Conservation (phyloP, 2,113 vertebrate species). For the Chlorodrepanis virens region DNA sequence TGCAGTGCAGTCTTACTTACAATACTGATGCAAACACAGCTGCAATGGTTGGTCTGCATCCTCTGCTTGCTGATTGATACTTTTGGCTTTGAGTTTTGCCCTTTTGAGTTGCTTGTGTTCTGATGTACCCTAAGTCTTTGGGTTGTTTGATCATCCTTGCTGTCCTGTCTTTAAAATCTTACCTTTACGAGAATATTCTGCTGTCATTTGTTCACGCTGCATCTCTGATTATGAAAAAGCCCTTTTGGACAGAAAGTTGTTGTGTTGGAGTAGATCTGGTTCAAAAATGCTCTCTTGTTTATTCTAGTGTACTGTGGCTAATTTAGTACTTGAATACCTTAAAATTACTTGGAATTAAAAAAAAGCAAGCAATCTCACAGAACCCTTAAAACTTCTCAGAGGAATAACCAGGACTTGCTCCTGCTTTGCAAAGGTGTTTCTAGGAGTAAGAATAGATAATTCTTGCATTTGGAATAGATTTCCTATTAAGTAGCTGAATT, state of each 20-base stretch:
- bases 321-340: background rate
- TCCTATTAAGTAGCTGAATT: background rate
- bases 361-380: background rate
- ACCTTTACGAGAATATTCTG: background rate
- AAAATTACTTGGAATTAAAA: background rate
- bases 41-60: background rate
- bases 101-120: background rate
- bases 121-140: background rate
- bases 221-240: background rate
- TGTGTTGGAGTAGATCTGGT: background rate
- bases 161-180: background rate
- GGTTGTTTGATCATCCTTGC: background rate
- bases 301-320: background rate
- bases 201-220: background rate
- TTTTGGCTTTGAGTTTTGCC: background rate
- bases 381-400: background rate
- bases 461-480: background rate
- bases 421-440: background rate
- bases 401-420: background rate
- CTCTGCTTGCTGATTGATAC: background rate
- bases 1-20: background rate
- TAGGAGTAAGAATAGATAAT: background rate
- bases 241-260: background rate
- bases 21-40: background rate
- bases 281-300: background rate